Evolutionary conservation across 2,797 vertebrate species (phyloP).

Genomic region (Coluber constrictor): DNA sequence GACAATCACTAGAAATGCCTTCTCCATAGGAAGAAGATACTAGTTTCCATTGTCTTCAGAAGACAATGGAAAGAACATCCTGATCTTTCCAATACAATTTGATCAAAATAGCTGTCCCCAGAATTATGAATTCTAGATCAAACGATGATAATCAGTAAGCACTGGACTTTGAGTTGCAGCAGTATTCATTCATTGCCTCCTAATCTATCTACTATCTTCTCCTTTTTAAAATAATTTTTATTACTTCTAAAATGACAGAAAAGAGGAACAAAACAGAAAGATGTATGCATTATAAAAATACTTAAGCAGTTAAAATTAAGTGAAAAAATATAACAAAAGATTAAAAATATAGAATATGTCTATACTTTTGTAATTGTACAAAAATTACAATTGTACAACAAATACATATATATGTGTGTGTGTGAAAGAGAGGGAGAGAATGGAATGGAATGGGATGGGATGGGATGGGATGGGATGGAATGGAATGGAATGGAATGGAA

Average conservation of each 20-base stretch:
- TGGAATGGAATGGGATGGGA: too few species aligned
- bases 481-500: rapidly evolving
- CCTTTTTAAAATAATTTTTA: not conserved
- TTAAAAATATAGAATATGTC: not conserved
- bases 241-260: not conserved
- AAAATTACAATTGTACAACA: not conserved
- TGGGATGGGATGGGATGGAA: too few species aligned
- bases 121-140: not conserved
- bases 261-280: not conserved
- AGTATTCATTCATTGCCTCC: not conserved
- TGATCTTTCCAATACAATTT: not conserved
- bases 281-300: not conserved
- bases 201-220: not conserved
- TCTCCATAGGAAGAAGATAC: not conserved
- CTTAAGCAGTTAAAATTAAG: not conserved
- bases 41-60: not conserved
- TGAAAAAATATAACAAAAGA: not conserved
- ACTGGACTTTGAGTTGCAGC: not conserved
- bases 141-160: not conserved
- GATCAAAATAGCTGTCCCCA: not conserved
- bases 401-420: too few species aligned
- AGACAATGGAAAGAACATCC: not conserved
- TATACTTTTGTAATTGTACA: not conserved
- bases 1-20: not conserved
- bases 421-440: too few species aligned